Percentiles rank a stretch among this genome's conserved stretches.
phyloP scores from a whole-genome alignment of 2,113 vertebrate species.

The Labeo rohita region DNA sequence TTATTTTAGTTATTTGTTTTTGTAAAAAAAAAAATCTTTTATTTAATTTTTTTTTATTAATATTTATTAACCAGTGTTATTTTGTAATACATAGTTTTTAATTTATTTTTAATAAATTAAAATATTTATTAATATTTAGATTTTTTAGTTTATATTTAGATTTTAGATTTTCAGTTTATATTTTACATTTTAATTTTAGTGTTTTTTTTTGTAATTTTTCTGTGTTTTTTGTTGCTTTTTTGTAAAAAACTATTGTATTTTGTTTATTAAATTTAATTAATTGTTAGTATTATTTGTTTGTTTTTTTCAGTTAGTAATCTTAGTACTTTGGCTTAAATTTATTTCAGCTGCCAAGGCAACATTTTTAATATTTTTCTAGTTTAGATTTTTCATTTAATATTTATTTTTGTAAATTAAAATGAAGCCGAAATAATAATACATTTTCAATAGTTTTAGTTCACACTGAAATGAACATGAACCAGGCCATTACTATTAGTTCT shows the following conservation, averaged over 20 bases:
- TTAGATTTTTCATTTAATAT: not conserved
- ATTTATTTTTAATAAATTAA: not conserved
- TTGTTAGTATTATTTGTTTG: not conserved
- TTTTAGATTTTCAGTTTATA: not conserved
- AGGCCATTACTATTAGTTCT: not conserved
- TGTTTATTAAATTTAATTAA: not conserved
- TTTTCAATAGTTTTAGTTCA: not conserved
- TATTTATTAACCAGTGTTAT: not conserved
- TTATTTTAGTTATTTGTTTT: too few species aligned
- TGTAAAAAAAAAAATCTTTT: too few species aligned
- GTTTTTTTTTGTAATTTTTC: not conserved
- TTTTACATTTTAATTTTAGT: not conserved
- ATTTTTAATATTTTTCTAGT: not conserved
- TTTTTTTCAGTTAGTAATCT: not conserved
- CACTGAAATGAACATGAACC: not conserved
- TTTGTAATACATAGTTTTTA: too few species aligned
- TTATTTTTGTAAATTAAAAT: not conserved
- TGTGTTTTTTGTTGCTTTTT: too few species aligned
- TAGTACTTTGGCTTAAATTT: not conserved
- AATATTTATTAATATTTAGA: too few species aligned
- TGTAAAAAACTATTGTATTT: too few species aligned
- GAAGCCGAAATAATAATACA: not conserved
- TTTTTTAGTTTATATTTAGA: too few species aligned
- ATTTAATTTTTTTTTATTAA: not conserved
- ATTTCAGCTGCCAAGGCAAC: not conserved